phyloP scores from a whole-genome alignment of 2,113 vertebrate species.

The Nicator chloris region DNA sequence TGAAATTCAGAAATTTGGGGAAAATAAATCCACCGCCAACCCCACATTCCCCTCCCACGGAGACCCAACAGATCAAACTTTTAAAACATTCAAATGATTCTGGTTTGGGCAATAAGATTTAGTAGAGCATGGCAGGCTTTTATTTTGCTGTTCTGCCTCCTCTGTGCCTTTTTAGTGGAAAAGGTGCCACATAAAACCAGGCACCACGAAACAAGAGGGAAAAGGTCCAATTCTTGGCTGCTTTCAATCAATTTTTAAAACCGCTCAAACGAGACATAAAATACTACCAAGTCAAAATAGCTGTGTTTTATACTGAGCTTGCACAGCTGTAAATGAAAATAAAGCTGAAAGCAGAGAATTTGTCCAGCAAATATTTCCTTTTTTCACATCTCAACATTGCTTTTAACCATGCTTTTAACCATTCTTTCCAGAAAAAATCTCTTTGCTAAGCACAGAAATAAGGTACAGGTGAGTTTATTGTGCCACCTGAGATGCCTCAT shows the following conservation, averaged over 20 bases:
- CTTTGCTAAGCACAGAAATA: neutral
- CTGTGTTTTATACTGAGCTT: neutral
- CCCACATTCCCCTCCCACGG: neutral
- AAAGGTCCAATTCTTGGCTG: neutral
- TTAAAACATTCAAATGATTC: slow-evolving; percentile 1
- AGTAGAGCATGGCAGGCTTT: slow-evolving; percentile 1
- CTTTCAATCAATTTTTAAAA: neutral
- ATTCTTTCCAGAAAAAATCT: neutral
- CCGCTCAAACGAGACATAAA: neutral
- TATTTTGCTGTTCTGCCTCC: slow-evolving; percentile 20
- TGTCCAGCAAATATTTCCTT: neutral
- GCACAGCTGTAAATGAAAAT: neutral
- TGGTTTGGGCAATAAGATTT: slow-evolving; percentile 24
- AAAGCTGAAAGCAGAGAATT: neutral
- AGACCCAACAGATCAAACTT: neutral
- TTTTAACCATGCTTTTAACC: neutral
- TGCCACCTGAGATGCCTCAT: neutral
- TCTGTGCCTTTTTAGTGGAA: neutral
- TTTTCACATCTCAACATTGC: neutral
- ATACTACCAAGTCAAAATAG: neutral
- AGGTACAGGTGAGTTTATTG: neutral
- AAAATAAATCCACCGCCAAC: slow-evolving; percentile 14
- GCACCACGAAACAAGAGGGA: neutral
- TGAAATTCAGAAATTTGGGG: slow-evolving; percentile 36
- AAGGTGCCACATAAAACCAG: slow-evolving; percentile 9